Evolutionary conservation across 1,140 invertebrate genomes (phyloP), one percentile per base, ranked within the genome.

Genomic region (Calephelis nemesis): DNA sequence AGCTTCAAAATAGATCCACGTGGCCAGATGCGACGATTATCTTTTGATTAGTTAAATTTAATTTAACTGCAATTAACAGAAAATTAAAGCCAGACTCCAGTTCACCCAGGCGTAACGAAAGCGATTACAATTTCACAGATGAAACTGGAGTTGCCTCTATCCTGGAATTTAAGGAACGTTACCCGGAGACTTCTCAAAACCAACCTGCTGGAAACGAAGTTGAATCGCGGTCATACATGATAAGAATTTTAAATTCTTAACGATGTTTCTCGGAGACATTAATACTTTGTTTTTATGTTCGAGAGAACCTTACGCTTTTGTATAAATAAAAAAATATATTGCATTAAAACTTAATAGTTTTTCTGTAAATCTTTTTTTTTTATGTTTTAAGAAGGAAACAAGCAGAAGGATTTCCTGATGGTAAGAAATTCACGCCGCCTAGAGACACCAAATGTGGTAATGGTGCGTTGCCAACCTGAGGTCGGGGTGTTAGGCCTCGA

Each of bases 101-200:
- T 3, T 4, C 13, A 58, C 19, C 19, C 54, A 12, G 30, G 54
- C 19, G 54, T 58, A 58, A 39, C 10, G 48, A 58, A 39, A 58
- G 54, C 54, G 10, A 58, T 58, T 58, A 58, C 54, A 58, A 58
- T 58, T 30, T 58, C 30, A 58, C 9, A 58, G 30, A 58, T 58
- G 54, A 6, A 58, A 58, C 54, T 58, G 54, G 54, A 58, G 19
- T 58, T 58, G 15, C 39, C 54, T 12, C 12, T 39, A 60, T 60
- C 54, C 30, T 39, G 54, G 11, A 60, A 60, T 60, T 60, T 60
- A 60, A 60, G 54, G 39, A 60, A 60, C 39, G 54, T 40, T 60
- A 30, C 54, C 39, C 30, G 12, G 54, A 39, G 54, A 60, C 54
- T n/a, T 60, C 30, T 39, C 30, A 60, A 39, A 39, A 60, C 19